phyloP scores from a whole-genome alignment of 1,140 invertebrate species.

The Apis florea region DNA sequence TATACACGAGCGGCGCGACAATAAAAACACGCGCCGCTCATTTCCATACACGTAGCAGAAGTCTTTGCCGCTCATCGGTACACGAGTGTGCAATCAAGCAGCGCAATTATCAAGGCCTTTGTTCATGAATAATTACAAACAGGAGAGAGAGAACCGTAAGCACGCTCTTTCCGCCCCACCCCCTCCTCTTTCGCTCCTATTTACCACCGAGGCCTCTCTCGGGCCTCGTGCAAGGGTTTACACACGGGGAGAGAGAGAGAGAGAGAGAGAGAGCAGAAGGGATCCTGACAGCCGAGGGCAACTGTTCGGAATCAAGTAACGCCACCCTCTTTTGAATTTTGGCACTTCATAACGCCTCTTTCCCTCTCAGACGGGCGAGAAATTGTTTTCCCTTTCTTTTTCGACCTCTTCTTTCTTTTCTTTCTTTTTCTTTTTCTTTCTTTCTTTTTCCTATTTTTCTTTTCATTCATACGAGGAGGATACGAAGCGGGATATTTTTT shows the following conservation, averaged over 20 bases:
- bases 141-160: conserved; percentile 57
- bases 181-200: conserved; percentile 56
- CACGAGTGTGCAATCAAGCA: conserved; percentile 74
- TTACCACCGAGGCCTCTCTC: conserved; percentile 42
- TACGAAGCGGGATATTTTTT: neutral
- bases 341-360: conserved; percentile 7
- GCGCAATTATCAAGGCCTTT: conserved; percentile 74
- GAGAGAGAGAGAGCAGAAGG: neutral
- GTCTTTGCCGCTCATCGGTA: conserved; percentile 66
- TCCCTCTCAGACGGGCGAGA: neutral
- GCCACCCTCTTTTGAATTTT: conserved; percentile 43
- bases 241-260: no score
- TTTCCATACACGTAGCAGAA: conserved; percentile 69
- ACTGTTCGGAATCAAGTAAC: conserved; percentile 60
- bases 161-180: conserved; percentile 40
- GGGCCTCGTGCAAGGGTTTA: conserved; percentile 23
- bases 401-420: neutral
- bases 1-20: conserved; percentile 41
- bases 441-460: neutral
- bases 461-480: no score
- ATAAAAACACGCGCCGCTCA: conserved; percentile 73
- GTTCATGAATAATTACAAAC: conserved; percentile 76
- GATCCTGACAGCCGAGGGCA: conserved; percentile 41
- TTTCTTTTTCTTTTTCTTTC: neutral
- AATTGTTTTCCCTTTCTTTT: neutral